A percentile compares a stretch with the other conserved stretches of the same genome.
Evolutionary conservation across 2,888 invertebrate genomes (phyloP).

Genomic region (Lithophane leautieri): DNA sequence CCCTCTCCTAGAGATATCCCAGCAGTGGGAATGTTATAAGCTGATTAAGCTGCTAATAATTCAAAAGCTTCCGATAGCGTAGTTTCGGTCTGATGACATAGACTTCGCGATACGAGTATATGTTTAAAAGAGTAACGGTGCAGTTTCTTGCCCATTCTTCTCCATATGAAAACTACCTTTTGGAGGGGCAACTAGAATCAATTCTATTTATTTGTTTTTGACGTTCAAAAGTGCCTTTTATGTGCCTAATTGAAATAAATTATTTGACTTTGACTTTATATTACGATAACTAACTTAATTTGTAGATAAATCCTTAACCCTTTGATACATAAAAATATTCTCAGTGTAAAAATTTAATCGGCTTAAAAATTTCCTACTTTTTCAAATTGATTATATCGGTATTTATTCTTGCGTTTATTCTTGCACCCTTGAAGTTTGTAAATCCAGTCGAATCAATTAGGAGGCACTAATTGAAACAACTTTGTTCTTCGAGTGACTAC

Average conservation of each 20-base stretch:
- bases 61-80: neutral
- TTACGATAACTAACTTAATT: neutral
- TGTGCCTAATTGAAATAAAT: too few relatives aligned
- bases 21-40: too few relatives aligned
- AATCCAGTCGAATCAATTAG: conserved; percentile 19
- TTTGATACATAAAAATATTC: neutral
- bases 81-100: neutral
- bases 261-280: neutral
- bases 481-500: conserved; percentile 23
- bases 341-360: too few relatives aligned
- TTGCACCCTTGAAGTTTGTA: conserved; percentile 12
- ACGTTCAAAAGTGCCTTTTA: too few relatives aligned
- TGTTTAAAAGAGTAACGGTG: too few relatives aligned
- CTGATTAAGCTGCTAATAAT: too few relatives aligned
- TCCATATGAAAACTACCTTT: too few relatives aligned
- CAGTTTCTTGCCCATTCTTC: too few relatives aligned
- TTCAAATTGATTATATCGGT: neutral
- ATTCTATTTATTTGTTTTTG: too few relatives aligned
- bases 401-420: neutral
- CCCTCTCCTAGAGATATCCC: too few relatives aligned
- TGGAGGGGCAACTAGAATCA: too few relatives aligned
- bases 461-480: conserved; percentile 35
- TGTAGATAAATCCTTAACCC: neutral
- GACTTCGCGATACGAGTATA: neutral
- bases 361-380: too few relatives aligned